Conservation (phyloP, 2,888 invertebrate species). For the Frankliniella intonsa region DNA sequence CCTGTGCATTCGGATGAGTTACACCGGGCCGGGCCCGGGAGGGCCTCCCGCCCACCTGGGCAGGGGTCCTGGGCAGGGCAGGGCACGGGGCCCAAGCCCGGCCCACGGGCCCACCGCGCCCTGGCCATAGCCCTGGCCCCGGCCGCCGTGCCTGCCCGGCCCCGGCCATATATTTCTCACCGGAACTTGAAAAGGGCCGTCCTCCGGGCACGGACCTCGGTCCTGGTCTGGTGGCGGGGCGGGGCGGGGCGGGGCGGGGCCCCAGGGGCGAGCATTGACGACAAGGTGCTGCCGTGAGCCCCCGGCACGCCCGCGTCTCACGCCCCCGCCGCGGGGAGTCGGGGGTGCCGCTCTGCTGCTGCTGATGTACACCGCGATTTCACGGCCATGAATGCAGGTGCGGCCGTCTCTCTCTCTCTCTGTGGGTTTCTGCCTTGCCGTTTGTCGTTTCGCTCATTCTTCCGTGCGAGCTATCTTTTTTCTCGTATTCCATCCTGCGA, state of each 20-base stretch:
- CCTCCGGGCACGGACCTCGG: neutral
- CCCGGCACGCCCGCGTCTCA: neutral
- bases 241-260: neutral
- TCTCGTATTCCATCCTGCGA: too few species aligned
- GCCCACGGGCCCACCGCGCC: neutral
- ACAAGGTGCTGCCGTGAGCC: neutral
- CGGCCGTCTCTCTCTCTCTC: too few species aligned
- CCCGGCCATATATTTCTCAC: slow-evolving; percentile 13
- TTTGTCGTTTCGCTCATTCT: too few species aligned
- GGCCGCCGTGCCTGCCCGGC: too few species aligned
- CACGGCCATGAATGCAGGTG: too few species aligned
- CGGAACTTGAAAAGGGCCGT: slow-evolving; percentile 19
- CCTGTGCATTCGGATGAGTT: slow-evolving; percentile 15
- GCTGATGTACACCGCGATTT: too few species aligned
- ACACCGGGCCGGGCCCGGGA: neutral
- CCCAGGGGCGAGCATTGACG: neutral
- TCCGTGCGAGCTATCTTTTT: too few species aligned
- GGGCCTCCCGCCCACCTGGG: neutral
- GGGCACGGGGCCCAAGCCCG: neutral
- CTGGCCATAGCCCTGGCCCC: neutral
- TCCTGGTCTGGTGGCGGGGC: neutral
- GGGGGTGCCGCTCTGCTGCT: neutral
- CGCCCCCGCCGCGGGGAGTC: slow-evolving; percentile 17
- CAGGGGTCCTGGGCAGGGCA: slow-evolving; percentile 1
- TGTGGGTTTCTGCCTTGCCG: too few species aligned